Conservation (phyloP, 2,113 vertebrate genomes). For the Rissa tridactyla region DNA sequence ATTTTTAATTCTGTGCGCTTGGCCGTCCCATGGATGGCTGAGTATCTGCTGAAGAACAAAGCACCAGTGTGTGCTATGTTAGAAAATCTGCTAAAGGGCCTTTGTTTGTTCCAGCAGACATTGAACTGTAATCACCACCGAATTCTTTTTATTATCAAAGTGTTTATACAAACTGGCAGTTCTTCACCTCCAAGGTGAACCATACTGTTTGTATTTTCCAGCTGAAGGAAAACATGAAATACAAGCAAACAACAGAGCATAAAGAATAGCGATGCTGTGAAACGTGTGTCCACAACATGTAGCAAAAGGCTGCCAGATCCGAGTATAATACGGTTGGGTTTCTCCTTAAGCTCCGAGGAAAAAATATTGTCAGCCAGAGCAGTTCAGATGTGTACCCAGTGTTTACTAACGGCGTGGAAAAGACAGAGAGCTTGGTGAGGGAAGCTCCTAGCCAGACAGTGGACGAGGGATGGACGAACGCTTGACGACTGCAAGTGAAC, state of each 20-base stretch:
- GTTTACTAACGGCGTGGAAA: neutral
- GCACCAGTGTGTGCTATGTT: neutral
- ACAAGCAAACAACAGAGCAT: conserved; percentile 67
- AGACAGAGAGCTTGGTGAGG: neutral
- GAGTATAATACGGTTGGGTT: neutral
- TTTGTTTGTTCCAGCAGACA: conserved; percentile 6
- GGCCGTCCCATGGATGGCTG: neutral
- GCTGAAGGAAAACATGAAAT: conserved; percentile 71
- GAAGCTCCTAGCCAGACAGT: neutral
- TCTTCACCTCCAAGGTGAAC: conserved; percentile 72
- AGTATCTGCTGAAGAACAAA: conserved; percentile 26
- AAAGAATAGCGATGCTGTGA: conserved; percentile 64
- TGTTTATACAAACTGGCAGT: conserved; percentile 74
- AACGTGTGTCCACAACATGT: conserved; percentile 54
- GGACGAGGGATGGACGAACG: neutral
- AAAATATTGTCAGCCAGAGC: neutral
- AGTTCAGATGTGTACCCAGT: neutral
- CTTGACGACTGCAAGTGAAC: neutral
- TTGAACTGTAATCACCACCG: conserved; percentile 63
- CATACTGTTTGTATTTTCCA: conserved; percentile 72
- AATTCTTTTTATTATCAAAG: conserved; percentile 66
- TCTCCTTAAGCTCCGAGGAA: neutral
- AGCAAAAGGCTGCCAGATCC: conserved; percentile 30
- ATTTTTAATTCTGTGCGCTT: neutral
- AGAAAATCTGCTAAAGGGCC: conserved; percentile 16